A percentile compares a stretch with the other conserved stretches of the same genome.
phyloP scores from a whole-genome alignment of 2,113 vertebrate genomes.

The Cebidichthys violaceus region DNA sequence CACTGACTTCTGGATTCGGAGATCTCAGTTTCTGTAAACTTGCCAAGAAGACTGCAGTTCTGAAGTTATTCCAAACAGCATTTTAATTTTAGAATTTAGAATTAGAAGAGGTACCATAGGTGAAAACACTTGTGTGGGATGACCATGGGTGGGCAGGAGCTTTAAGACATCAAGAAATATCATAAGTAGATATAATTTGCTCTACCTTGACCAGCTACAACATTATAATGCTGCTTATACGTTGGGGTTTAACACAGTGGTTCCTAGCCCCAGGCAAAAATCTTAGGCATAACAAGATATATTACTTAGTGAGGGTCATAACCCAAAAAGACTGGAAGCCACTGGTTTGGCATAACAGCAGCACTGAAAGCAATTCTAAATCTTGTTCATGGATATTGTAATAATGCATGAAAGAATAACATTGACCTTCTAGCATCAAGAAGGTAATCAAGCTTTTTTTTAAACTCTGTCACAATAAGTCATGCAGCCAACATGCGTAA shows the following conservation, averaged over 20 bases:
- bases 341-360: constrained; percentile 1
- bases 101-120: not conserved
- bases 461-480: constrained; percentile 21
- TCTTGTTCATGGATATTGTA: not conserved
- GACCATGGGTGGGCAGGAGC: not conserved
- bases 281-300: not conserved
- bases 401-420: not conserved
- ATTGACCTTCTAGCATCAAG: not conserved
- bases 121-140: not conserved
- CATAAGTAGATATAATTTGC: not conserved
- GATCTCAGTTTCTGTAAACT: not conserved
- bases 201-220: not conserved
- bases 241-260: not conserved
- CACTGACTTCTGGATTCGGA: not conserved
- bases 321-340: not conserved
- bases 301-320: not conserved
- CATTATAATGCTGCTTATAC: not conserved
- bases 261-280: not conserved
- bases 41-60: constrained; percentile 6
- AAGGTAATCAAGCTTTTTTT: too few relatives aligned
- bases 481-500: not conserved
- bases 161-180: not conserved
- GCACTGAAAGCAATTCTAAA: not conserved
- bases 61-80: not conserved
- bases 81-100: constrained; percentile 16